Base-by-base conservation (phyloP, 2,797 vertebrate species). In the Neosilurus mollespiculum region DNA sequence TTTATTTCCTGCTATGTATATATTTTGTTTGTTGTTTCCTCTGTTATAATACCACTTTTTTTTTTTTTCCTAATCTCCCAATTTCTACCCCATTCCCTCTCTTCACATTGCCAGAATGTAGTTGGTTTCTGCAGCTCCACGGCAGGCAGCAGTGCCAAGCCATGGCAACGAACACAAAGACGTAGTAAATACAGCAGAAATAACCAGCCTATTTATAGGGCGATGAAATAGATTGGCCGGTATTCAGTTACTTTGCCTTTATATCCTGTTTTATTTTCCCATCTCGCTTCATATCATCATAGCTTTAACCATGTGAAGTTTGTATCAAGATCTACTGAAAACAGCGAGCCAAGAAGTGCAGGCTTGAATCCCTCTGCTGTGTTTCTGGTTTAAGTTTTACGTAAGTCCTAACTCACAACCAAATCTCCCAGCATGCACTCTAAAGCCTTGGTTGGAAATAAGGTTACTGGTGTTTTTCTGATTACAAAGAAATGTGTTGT, bases 1-100 rank as follows among this genome's bases (percentile, higher is more conserved):
- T 78, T 78, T 84, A 54, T 80, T 78, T 51, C 77, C 20, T 11
- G 73, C 53, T 14, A 67, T 81, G 77, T 81, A 78, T 75, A 14
- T 4, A 49, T 49, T 51, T 9, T 78, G 62, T 83, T 34, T 67
- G 30, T 30, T 43, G 34, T 81, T 72, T 43, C 43, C 62, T 85
- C 67, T 49, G 12, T 15, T 78, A 43, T 67, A 83, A 61, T 43
- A 72, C 43, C 0, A 2, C 34, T 10, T 30, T n/a, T 77, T 24
- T 58, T 12, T 59, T 51, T 58, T 37, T 66, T 16, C 15, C 81
- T 22, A 14, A 24, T 56, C 24, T 53, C 4, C 43, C 37, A 62
- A 20, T 54, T 58, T 37, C 9, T 75, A 9, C 37, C 49, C 71
- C 15, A 0, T 65, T 7, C 15, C 37, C 62, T 84, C 67, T 37